phyloP scores from a whole-genome alignment of 2,113 vertebrate genomes.

The Cyprinus carpio region DNA sequence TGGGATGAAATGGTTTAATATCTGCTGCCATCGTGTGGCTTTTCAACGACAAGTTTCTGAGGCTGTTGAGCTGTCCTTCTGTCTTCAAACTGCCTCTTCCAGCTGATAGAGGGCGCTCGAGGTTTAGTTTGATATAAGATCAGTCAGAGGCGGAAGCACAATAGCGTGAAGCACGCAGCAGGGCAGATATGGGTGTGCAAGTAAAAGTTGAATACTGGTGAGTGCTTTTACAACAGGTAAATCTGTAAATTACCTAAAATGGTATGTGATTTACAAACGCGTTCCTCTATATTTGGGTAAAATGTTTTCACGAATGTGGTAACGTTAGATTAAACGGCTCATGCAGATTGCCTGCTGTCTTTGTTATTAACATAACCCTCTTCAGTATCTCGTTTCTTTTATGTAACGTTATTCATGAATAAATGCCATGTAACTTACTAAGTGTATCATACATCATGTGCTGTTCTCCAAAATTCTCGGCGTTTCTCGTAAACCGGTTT shows the following conservation, averaged over 20 bases:
- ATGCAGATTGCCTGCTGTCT: neutral
- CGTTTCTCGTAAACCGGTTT: neutral
- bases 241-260: neutral
- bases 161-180: too few species aligned
- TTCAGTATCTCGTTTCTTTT: neutral
- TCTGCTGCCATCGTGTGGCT: constrained; percentile 52
- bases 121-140: neutral
- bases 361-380: neutral
- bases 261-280: neutral
- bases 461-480: neutral
- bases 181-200: constrained; percentile 60
- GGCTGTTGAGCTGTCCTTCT: neutral
- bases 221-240: neutral
- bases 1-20: constrained; percentile 14
- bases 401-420: neutral
- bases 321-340: neutral
- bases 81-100: neutral
- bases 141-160: neutral
- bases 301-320: neutral
- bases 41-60: neutral
- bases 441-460: neutral
- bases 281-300: too few species aligned
- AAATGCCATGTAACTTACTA: neutral
- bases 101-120: constrained; percentile 12
- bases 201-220: constrained; percentile 78